phyloP scores from a whole-genome alignment of 2,888 invertebrate genomes.

The Dicyrtoma fusca region DNA sequence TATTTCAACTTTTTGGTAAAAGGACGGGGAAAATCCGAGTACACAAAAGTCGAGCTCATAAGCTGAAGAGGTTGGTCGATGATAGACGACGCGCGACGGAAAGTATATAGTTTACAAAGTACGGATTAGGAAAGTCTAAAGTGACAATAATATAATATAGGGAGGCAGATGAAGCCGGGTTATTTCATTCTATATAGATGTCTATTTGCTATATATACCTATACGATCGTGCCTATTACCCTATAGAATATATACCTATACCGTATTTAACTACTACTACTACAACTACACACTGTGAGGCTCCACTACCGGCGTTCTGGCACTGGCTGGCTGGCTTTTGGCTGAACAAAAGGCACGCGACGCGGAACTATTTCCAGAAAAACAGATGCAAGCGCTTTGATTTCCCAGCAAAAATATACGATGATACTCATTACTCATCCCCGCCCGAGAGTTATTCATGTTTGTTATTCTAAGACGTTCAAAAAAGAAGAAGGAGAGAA shows the following conservation, averaged over 20 bases:
- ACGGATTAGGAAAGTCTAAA: neutral
- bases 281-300: neutral
- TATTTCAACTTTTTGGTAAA: no score
- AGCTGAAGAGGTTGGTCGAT: conserved; percentile 7
- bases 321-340: conserved; percentile 24
- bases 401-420: conserved; percentile 40
- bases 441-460: conserved; percentile 35
- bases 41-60: no score
- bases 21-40: no score
- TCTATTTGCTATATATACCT: no score
- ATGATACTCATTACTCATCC: conserved; percentile 39
- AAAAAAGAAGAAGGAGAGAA: neutral
- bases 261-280: neutral
- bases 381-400: conserved; percentile 40
- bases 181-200: no score
- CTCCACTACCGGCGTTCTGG: neutral
- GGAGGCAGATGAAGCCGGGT: neutral
- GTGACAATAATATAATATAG: neutral
- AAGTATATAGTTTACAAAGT: neutral
- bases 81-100: conserved; percentile 18
- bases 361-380: conserved; percentile 35
- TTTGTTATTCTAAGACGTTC: conserved; percentile 38
- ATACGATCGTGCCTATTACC: no score
- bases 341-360: conserved; percentile 39
- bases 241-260: neutral